Percentiles rank a stretch among this genome's conserved stretches.
Conservation (phyloP, 2,113 vertebrate species). For the Neolamprologus devosi region DNA sequence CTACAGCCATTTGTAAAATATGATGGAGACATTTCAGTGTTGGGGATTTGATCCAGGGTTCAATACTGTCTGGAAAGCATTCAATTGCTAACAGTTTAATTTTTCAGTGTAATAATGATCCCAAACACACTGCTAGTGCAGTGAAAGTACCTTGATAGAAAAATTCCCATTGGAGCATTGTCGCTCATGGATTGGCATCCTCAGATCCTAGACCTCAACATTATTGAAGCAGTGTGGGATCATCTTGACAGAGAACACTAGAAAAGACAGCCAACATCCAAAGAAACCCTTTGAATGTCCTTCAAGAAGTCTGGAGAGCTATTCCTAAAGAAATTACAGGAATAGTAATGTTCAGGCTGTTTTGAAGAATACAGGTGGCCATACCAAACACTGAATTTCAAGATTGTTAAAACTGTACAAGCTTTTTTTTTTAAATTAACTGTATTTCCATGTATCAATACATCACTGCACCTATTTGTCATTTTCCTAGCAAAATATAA, state of each 20-base stretch:
- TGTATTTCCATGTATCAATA: neutral
- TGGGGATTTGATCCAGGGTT: fast-evolving
- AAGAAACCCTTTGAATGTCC: neutral
- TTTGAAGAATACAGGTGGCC: neutral
- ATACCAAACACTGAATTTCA: fast-evolving
- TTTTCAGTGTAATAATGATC: neutral
- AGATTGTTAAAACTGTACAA: neutral
- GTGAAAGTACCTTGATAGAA: neutral
- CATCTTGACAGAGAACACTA: neutral
- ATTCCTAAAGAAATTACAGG: neutral
- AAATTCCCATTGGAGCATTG: neutral
- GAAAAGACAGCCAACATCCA: neutral
- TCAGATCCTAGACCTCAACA: neutral
- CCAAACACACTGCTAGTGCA: neutral
- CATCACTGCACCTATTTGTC: neutral
- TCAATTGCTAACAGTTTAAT: fast-evolving
- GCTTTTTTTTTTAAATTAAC: neutral
- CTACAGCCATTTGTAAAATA: neutral
- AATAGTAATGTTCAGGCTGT: neutral
- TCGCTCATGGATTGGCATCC: neutral
- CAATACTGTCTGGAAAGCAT: neutral
- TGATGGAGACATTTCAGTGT: neutral
- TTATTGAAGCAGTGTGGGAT: neutral
- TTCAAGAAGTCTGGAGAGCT: neutral
- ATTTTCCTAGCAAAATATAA: neutral